phyloP scores from a whole-genome alignment of 2,797 vertebrate species.

The Lithobates sylvaticus region DNA sequence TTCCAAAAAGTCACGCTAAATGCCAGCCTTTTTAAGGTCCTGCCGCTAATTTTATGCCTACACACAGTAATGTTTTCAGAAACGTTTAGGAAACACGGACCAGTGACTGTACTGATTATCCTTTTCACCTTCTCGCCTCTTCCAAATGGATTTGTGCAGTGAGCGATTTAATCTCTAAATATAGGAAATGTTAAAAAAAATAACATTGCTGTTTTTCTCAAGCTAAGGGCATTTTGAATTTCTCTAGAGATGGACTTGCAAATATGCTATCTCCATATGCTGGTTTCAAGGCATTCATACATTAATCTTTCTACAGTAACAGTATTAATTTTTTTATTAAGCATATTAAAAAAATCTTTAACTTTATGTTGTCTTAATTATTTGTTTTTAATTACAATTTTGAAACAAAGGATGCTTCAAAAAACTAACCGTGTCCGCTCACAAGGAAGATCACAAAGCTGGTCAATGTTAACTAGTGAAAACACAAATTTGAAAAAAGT shows the following conservation, averaged over 20 bases:
- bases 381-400: neutral
- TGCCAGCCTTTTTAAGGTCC: constrained; percentile 99
- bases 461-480: neutral
- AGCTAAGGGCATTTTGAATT: constrained; percentile 93
- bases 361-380: neutral
- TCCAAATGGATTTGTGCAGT: constrained; percentile 99
- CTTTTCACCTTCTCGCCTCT: constrained; percentile 98
- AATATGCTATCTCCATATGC: constrained; percentile 87
- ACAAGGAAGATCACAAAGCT: neutral
- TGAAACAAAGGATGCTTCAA: neutral
- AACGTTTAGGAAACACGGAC: constrained; percentile 99
- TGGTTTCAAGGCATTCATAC: constrained; percentile 79
- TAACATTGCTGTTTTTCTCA: constrained; percentile 95
- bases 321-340: neutral
- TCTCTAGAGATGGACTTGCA: constrained; percentile 87
- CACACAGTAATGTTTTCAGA: constrained; percentile 99
- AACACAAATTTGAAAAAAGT: neutral
- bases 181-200: constrained; percentile 98
- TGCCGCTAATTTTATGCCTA: constrained; percentile 99
- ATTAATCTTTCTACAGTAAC: constrained; percentile 23
- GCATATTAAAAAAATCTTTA: neutral
- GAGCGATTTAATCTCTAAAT: constrained; percentile 99
- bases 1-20: constrained; percentile 99
- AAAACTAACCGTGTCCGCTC: neutral
- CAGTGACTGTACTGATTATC: constrained; percentile 99